A percentile compares a stretch with the other conserved stretches of the same genome.
These are phyloP conservation scores for rabbit (Oryctolagus cuniculus) DNA, from an alignment of 2,113 vertebrate genomes.

Conservation along the genomic window DNA sequence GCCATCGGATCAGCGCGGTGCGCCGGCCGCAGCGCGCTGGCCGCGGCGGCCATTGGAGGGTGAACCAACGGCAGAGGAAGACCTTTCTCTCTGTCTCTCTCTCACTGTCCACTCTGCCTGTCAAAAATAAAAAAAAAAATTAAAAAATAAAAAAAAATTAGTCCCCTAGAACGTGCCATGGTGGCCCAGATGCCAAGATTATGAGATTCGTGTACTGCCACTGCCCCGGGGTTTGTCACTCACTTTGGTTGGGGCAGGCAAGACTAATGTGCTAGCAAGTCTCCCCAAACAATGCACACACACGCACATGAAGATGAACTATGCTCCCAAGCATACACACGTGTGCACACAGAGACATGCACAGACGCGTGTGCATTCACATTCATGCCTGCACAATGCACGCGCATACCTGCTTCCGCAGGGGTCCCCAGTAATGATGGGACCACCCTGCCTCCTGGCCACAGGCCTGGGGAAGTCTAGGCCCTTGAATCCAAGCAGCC, in stretches of 20 bases:
- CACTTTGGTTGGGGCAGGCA: neutral
- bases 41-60: no score
- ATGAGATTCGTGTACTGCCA: neutral
- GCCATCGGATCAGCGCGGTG: no score
- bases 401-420: neutral
- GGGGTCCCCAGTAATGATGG: neutral
- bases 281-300: neutral
- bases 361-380: neutral
- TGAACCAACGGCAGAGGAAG: no score
- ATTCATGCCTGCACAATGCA: no score
- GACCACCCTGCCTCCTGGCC: neutral
- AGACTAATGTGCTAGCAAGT: no score
- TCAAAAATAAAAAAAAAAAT: no score
- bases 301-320: no score
- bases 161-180: accelerated
- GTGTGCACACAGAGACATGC: no score
- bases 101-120: no score
- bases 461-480: neutral
- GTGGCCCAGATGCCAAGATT: neutral
- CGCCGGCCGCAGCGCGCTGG: no score
- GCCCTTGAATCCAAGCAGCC: neutral
- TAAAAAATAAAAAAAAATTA: no score
- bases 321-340: neutral
- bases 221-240: neutral
- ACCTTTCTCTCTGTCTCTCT: no score